These are phyloP conservation scores for Xestobium rufovillosum DNA, from an alignment of 2,888 invertebrate genomes.

Conservation along the genomic window DNA sequence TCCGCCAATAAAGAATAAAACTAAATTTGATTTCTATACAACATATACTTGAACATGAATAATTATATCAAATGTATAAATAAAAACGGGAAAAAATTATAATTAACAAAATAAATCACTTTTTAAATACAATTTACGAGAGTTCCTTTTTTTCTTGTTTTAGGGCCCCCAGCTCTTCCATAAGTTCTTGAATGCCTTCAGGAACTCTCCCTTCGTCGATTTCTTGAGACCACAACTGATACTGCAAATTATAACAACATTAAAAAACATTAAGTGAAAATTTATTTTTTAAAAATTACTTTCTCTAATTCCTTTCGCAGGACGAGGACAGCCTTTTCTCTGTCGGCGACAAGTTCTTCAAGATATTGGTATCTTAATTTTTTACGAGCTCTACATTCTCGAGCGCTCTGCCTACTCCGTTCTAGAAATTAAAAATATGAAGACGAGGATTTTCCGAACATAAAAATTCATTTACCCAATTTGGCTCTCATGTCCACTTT, in stretches of 20 bases:
- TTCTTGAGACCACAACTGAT: constrained; percentile 71
- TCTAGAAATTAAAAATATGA: constrained; percentile 50
- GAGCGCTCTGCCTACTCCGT: constrained; percentile 92
- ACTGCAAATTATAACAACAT: constrained; percentile 46
- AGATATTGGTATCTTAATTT: constrained; percentile 94
- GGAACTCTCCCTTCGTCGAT: constrained; percentile 75
- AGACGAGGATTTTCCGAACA: neutral
- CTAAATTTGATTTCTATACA: no score
- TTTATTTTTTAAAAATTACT: constrained; percentile 49
- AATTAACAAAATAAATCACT: neutral
- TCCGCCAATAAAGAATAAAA: no score
- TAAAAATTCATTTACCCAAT: constrained; percentile 55
- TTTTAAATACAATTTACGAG: neutral
- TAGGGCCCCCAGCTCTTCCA: constrained; percentile 66
- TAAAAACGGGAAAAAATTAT: neutral
- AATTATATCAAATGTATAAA: neutral
- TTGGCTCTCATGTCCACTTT: constrained; percentile 93
- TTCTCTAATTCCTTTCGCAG: constrained; percentile 84
- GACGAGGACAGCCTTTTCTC: constrained; percentile 85
- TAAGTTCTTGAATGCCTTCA: constrained; percentile 66
- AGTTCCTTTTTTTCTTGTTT: constrained; percentile 55
- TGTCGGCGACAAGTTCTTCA: constrained; percentile 87
- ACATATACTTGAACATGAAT: neutral
- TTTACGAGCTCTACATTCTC: constrained; percentile 94
- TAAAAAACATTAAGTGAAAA: constrained; percentile 7